Conservation (phyloP, 2,113 vertebrate genomes). For the Neomonachus schauinslandi region DNA sequence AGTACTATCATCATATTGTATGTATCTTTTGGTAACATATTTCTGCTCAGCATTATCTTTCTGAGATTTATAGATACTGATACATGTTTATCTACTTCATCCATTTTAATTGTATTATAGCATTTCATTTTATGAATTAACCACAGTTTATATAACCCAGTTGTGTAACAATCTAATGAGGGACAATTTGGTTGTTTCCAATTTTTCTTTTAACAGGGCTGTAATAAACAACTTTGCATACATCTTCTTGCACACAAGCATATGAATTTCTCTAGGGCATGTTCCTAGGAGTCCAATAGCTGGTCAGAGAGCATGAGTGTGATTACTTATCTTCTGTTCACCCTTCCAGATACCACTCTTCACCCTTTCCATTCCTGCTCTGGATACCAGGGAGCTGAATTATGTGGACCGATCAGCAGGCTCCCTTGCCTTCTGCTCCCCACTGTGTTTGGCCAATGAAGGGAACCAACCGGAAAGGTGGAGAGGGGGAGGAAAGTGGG, state of each 20-base stretch:
- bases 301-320: neutral
- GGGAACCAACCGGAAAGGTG: neutral
- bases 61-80: neutral
- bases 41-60: neutral
- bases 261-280: neutral
- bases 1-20: neutral
- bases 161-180: neutral
- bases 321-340: neutral
- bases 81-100: neutral
- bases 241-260: neutral
- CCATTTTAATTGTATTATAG: neutral
- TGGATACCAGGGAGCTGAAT: neutral
- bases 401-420: neutral
- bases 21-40: neutral
- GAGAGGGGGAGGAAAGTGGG: neutral
- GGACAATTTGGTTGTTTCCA: neutral
- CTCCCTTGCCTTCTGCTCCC: neutral
- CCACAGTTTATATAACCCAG: neutral
- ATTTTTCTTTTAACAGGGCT: neutral
- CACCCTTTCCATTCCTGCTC: neutral
- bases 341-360: neutral
- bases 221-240: neutral
- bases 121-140: neutral
- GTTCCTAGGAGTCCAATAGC: neutral
- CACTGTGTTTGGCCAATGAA: neutral